phyloP scores from a whole-genome alignment of 2,113 vertebrate species.

The Sander lucioperca region DNA sequence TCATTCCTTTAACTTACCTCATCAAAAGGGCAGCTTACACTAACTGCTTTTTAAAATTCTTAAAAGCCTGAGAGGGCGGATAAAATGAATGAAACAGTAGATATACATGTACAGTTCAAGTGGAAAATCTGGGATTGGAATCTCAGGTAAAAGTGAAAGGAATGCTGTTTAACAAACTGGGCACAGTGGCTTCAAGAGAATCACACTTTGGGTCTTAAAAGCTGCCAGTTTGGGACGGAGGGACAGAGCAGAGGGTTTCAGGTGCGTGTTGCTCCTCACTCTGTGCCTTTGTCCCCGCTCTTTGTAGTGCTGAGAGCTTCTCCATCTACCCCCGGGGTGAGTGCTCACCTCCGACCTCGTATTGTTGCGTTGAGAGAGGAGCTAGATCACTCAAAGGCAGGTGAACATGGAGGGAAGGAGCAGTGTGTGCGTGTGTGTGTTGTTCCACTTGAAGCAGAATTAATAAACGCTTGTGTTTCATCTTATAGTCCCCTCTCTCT shows the following conservation, averaged over 20 bases:
- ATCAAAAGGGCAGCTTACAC: slow-evolving; percentile 47
- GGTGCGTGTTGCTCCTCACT: slow-evolving; percentile 62
- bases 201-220: slow-evolving; percentile 60
- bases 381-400: slow-evolving; percentile 67
- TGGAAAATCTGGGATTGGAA: slow-evolving; percentile 53
- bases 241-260: slow-evolving; percentile 54
- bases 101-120: slow-evolving; percentile 30
- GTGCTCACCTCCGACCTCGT: slow-evolving; percentile 71
- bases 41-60: slow-evolving; percentile 40
- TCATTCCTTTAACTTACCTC: slow-evolving; percentile 60
- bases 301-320: slow-evolving; percentile 75
- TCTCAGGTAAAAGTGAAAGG: slow-evolving; percentile 54
- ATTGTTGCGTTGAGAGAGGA: slow-evolving; percentile 62
- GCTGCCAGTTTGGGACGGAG: slow-evolving; percentile 57
- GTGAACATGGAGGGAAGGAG: slow-evolving; percentile 63
- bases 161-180: slow-evolving; percentile 45
- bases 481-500: slow-evolving; percentile 12
- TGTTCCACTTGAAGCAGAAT: slow-evolving; percentile 47
- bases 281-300: slow-evolving; percentile 66
- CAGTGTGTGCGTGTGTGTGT: slow-evolving; percentile 12
- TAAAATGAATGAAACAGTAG: slow-evolving; percentile 30
- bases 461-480: slow-evolving; percentile 48
- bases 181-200: slow-evolving; percentile 48
- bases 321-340: slow-evolving; percentile 68
- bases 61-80: slow-evolving; percentile 55